Percentiles rank a stretch among this genome's conserved stretches.
Evolutionary conservation across 2,888 invertebrate species (phyloP).

Genomic region (Uloborus plumipes): DNA sequence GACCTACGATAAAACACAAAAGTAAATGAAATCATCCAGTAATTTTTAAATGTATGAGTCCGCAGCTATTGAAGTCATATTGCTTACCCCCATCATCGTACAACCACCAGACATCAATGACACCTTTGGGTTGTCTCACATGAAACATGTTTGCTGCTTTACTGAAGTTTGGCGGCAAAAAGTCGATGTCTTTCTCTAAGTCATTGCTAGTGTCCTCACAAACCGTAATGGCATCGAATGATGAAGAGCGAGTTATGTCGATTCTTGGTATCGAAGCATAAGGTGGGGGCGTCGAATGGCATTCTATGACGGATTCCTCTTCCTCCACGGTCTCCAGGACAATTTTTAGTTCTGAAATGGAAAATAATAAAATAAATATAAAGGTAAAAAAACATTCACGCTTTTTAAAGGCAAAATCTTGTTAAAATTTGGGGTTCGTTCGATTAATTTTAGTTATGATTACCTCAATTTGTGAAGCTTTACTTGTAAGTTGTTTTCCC

Average conservation of each 20-base stretch:
- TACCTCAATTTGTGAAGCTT: too few relatives aligned
- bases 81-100: slow-evolving; percentile 74
- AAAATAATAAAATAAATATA: too few relatives aligned
- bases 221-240: not conserved
- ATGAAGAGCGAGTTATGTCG: too few relatives aligned
- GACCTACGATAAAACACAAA: slow-evolving; percentile 72
- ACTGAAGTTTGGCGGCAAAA: slow-evolving; percentile 77
- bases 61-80: not conserved
- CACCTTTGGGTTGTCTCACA: slow-evolving; percentile 83
- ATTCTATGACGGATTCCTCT: slow-evolving; percentile 3
- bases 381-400: not conserved
- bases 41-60: not conserved
- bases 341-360: slow-evolving; percentile 30
- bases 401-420: too few relatives aligned
- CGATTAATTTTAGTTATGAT: too few relatives aligned
- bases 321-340: slow-evolving; percentile 38
- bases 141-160: slow-evolving; percentile 82
- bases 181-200: not conserved
- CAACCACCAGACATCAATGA: slow-evolving; percentile 98
- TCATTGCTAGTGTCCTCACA: not conserved
- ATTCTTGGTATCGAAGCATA: not conserved
- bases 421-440: too few relatives aligned
- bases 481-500: too few relatives aligned
- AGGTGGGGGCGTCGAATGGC: not conserved
- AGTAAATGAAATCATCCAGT: not conserved